phyloP scores from a whole-genome alignment of 2,888 invertebrate species.

The Euphydryas editha region DNA sequence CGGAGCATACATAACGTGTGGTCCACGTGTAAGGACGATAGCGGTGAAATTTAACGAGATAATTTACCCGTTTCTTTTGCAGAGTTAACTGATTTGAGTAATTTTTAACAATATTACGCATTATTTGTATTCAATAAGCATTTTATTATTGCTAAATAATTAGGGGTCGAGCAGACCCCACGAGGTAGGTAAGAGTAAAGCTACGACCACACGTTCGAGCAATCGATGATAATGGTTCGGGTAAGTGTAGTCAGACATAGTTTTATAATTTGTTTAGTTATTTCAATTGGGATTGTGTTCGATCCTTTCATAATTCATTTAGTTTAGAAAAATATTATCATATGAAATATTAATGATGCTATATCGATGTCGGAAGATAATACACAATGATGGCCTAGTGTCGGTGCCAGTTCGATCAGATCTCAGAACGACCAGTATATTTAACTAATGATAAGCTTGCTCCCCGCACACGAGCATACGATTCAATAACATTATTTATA shows the following conservation, averaged over 20 bases:
- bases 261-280: neutral
- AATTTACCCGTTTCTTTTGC: neutral
- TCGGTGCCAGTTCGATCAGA: slow-evolving; percentile 72
- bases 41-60: neutral
- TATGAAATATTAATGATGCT: neutral
- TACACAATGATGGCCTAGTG: slow-evolving; percentile 35
- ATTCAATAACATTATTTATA: slow-evolving; percentile 12
- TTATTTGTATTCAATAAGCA: neutral
- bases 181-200: neutral
- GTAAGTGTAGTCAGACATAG: neutral
- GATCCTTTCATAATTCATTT: neutral
- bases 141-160: neutral
- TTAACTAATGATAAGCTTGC: slow-evolving; percentile 50
- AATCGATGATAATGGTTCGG: too few species aligned
- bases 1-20: neutral
- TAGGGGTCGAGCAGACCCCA: neutral
- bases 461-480: slow-evolving; percentile 7
- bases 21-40: neutral
- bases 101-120: slow-evolving; percentile 1
- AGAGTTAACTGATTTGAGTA: neutral
- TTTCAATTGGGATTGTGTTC: neutral
- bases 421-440: slow-evolving; percentile 81
- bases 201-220: too few species aligned
- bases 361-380: neutral
- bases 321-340: neutral